phyloP scores from a whole-genome alignment of 1,140 invertebrate genomes.

The Apocrypta bakeri region DNA sequence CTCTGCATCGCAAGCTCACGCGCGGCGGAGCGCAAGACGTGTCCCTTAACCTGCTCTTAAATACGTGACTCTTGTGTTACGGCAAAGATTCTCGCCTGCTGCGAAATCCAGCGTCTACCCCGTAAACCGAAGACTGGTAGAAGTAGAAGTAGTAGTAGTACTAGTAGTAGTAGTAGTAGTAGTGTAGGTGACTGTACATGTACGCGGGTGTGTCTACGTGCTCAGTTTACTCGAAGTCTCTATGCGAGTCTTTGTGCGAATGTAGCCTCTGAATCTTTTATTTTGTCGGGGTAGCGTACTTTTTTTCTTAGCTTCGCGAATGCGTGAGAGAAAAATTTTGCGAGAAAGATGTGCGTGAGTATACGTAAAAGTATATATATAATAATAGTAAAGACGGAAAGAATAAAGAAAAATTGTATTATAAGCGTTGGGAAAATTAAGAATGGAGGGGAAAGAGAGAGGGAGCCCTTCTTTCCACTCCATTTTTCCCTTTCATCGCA shows the following conservation, averaged over 20 bases:
- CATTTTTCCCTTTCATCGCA: constrained; percentile 21
- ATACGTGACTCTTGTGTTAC: constrained; percentile 69
- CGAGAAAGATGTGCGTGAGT: neutral
- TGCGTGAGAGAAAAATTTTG: neutral
- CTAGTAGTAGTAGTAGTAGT: neutral
- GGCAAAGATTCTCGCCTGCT: constrained; percentile 55
- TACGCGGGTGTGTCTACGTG: constrained; percentile 59
- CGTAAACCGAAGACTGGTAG: constrained; percentile 61
- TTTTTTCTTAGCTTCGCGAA: neutral
- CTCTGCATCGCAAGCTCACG: constrained; percentile 47
- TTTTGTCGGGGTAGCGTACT: neutral
- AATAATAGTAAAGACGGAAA: too few relatives aligned
- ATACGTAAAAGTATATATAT: too few relatives aligned
- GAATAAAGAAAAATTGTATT: neutral
- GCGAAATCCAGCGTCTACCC: constrained; percentile 40
- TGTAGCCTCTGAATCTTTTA: neutral
- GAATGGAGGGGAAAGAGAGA: neutral
- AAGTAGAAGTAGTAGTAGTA: too few relatives aligned
- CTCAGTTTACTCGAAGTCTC: constrained; percentile 53
- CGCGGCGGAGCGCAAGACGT: constrained; percentile 58
- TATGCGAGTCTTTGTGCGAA: neutral
- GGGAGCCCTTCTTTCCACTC: neutral
- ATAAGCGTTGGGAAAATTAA: neutral
- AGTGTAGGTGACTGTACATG: constrained; percentile 60
- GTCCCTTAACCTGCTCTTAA: constrained; percentile 69